Percentiles rank a stretch among this genome's conserved stretches.
phyloP scores from a whole-genome alignment of 2,113 vertebrate genomes.

The Rhagologus leucostigma region DNA sequence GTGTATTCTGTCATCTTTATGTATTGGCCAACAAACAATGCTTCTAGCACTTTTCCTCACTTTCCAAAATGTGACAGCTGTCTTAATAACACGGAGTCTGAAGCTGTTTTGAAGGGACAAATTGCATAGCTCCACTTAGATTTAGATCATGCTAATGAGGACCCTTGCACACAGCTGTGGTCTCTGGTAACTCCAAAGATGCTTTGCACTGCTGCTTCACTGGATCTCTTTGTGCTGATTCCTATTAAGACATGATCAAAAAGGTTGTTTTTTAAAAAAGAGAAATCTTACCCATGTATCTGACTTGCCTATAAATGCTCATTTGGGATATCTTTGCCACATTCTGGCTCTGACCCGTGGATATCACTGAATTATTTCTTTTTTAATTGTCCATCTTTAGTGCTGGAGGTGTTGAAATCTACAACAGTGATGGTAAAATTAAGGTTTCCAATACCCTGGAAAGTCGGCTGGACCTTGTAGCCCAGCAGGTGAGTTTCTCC shows the following conservation, averaged over 20 bases:
- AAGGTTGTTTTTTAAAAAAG: background rate
- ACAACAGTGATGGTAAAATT: slow-evolving; percentile 88
- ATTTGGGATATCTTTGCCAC: background rate
- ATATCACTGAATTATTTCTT: background rate
- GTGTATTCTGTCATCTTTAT: background rate
- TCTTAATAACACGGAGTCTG: background rate
- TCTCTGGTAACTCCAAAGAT: background rate
- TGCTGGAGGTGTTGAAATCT: slow-evolving; percentile 93
- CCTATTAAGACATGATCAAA: background rate
- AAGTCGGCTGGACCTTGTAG: slow-evolving; percentile 94
- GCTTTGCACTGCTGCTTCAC: background rate
- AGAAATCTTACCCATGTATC: background rate
- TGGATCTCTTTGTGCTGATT: background rate
- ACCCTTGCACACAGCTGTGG: background rate
- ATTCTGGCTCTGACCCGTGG: background rate
- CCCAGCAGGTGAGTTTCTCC: slow-evolving; percentile 86
- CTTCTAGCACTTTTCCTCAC: background rate
- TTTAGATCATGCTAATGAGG: background rate
- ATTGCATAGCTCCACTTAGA: background rate
- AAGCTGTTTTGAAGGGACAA: background rate
- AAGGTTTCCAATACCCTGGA: slow-evolving; percentile 96
- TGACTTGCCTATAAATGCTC: background rate
- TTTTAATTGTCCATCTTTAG: slow-evolving; percentile 59
- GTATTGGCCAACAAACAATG: background rate
- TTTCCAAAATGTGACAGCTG: background rate